Evolutionary conservation across 2,113 vertebrate genomes (phyloP).

Genomic region (Colinus virginianus): DNA sequence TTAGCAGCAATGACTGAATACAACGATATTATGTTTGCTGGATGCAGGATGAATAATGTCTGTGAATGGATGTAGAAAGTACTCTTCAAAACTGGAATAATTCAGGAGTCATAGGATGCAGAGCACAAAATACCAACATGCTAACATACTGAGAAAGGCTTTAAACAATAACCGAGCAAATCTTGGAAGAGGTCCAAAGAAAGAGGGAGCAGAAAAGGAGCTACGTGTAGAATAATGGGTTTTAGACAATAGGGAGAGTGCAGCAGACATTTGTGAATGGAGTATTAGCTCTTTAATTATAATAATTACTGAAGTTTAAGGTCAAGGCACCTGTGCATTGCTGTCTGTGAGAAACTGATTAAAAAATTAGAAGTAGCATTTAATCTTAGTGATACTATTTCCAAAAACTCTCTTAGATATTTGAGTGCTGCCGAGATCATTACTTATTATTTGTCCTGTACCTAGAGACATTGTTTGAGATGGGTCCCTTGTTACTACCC

Average conservation of each 20-base stretch:
- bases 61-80: constrained; percentile 69
- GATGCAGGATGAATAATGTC: constrained; percentile 57
- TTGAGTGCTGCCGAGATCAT: constrained; percentile 14
- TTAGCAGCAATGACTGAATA: constrained; percentile 73
- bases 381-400: constrained; percentile 55
- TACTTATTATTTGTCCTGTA: constrained; percentile 27
- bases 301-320: constrained; percentile 80
- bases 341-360: constrained; percentile 69
- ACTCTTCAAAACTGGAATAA: constrained; percentile 56
- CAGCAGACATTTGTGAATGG: constrained; percentile 69
- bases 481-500: neutral
- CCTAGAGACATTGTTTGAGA: constrained; percentile 12
- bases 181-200: constrained; percentile 80
- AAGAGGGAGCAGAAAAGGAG: constrained; percentile 66
- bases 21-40: constrained; percentile 64
- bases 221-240: constrained; percentile 68
- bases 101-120: constrained; percentile 68
- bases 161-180: constrained; percentile 78
- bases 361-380: constrained; percentile 72
- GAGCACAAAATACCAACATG: constrained; percentile 73
- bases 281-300: constrained; percentile 78
- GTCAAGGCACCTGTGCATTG: constrained; percentile 78
- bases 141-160: constrained; percentile 68
- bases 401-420: constrained; percentile 58
- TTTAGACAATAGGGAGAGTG: constrained; percentile 73